Conservation (phyloP, 1,140 invertebrate genomes). For the Rhagoletis zephyria region DNA sequence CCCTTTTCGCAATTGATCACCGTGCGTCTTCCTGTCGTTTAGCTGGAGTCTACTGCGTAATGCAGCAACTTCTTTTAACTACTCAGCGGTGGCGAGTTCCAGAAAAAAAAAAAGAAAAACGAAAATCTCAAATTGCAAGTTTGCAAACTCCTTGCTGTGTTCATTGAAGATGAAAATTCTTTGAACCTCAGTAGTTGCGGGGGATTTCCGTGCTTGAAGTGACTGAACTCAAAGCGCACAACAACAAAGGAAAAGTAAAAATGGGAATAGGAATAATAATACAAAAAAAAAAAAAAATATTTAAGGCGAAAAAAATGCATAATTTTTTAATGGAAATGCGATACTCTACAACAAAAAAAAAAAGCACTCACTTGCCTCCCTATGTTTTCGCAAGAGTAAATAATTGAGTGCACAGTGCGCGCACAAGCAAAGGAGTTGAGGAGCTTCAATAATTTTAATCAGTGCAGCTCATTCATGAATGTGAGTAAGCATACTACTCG, state of each 20-base stretch:
- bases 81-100: background rate
- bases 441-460: constrained; percentile 41
- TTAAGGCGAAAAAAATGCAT: background rate
- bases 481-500: background rate
- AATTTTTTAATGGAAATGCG: background rate
- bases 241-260: background rate
- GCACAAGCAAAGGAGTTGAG: constrained; percentile 12
- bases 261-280: background rate
- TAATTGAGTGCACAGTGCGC: constrained; percentile 14
- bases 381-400: constrained; percentile 26
- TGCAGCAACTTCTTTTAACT: constrained; percentile 26
- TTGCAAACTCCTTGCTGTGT: constrained; percentile 39
- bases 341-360: constrained; percentile 23
- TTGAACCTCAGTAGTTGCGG: constrained; percentile 28
- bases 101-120: background rate
- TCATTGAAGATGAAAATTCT: constrained; percentile 52
- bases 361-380: background rate
- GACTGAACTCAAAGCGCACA: constrained; percentile 16
- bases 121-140: constrained; percentile 47
- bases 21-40: background rate
- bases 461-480: constrained; percentile 44
- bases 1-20: background rate
- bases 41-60: background rate
- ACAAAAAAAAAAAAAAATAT: background rate
- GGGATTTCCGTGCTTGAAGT: constrained; percentile 45